phyloP scores from a whole-genome alignment of 2,113 vertebrate genomes.

The Stomatorhinus ivindoensis region DNA sequence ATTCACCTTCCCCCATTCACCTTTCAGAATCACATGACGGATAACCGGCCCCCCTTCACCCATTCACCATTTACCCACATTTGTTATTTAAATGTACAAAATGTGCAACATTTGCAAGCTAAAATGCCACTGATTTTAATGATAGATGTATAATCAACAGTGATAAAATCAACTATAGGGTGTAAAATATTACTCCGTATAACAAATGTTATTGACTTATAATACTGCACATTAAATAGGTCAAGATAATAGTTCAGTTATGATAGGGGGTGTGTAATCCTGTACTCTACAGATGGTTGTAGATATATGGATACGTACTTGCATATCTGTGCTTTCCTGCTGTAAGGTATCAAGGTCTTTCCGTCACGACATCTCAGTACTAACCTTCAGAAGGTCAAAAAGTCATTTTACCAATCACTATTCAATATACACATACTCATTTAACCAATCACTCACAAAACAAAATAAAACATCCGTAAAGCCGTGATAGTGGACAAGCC shows the following conservation, averaged over 20 bases:
- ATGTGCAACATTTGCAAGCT: neutral
- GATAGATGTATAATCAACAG: neutral
- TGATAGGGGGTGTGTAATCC: neutral
- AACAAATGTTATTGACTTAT: neutral
- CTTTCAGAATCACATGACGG: neutral
- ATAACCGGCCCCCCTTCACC: no score
- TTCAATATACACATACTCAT: constrained; percentile 9
- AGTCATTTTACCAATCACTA: constrained; percentile 44
- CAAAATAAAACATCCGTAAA: neutral
- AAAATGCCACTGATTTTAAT: neutral
- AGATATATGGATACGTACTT: neutral
- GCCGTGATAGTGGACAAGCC: neutral
- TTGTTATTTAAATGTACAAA: neutral
- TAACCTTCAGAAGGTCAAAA: neutral
- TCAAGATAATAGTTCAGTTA: neutral
- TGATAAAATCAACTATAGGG: neutral
- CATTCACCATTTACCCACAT: no score
- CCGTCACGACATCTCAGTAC: neutral
- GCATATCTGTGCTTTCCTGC: neutral
- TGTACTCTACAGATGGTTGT: neutral
- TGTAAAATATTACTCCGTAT: neutral
- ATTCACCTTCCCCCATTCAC: no score
- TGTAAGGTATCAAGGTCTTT: neutral
- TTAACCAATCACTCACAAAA: neutral
- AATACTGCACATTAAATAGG: neutral